Conservation (phyloP, 2,113 vertebrate genomes). For the Dissostichus mawsoni region DNA sequence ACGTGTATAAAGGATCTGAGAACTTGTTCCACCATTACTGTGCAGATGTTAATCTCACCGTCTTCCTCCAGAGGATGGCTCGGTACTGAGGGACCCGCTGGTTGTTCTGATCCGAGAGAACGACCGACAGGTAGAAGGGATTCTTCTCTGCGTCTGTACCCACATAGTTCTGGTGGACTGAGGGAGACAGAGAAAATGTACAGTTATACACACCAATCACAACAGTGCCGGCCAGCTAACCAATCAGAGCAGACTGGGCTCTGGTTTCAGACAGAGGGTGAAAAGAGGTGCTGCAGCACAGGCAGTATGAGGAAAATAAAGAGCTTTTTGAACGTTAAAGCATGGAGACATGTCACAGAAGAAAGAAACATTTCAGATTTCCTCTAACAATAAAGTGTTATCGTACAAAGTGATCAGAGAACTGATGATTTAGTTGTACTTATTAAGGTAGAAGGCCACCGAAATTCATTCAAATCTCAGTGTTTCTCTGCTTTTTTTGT, state of each 20-base stretch:
- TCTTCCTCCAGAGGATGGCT: conserved; percentile 97
- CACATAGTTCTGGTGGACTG: conserved; percentile 98
- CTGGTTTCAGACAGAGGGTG: too few species aligned
- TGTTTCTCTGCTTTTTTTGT: background rate
- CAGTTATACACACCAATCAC: background rate
- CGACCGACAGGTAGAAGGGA: conserved; percentile 96
- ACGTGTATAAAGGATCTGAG: background rate
- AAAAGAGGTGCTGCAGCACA: too few species aligned
- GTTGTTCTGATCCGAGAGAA: conserved; percentile 97
- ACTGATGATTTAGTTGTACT: too few species aligned
- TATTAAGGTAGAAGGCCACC: too few species aligned
- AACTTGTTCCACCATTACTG: background rate
- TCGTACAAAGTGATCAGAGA: too few species aligned
- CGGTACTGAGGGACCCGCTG: conserved; percentile 96
- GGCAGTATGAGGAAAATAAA: too few species aligned
- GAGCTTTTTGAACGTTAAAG: too few species aligned
- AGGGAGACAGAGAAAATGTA: conserved; percentile 9
- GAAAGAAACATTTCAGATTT: too few species aligned
- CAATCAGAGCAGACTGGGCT: too few species aligned
- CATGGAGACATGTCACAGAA: too few species aligned
- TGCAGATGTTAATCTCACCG: conserved; percentile 84
- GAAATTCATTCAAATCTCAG: background rate
- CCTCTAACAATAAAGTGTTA: too few species aligned
- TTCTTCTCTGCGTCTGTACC: conserved; percentile 96
- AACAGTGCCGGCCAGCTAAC: too few species aligned